Base-by-base conservation (phyloP, 2,888 invertebrate genomes). In the Amphipyra tragopoginis region DNA sequence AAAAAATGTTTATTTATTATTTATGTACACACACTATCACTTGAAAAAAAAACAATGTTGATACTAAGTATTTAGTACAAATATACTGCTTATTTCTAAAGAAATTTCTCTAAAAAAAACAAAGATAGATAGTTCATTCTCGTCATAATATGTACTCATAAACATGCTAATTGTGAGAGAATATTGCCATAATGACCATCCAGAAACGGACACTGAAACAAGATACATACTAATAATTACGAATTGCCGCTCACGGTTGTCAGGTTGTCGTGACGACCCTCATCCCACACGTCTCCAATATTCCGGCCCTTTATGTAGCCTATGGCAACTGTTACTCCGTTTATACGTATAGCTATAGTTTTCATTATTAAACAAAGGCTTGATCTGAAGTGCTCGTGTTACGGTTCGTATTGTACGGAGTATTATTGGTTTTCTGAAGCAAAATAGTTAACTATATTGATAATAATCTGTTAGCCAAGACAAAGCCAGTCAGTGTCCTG, bases 221-320 rank as follows among this genome's bases (percentile, higher is more conserved):
- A 13, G 11, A 8, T 54, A 36, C 38, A 48, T 29, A 64, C 40
- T 48, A 52, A 34, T 53, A 52, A 61, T 53, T 44, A 13, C 15
- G 21, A 40, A 55, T 47, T 5, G 43, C n/a, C 33, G 39, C 26
- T 33, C 44, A 48, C 54, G 33, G 66, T 58, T 55, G 56, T 54
- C 52, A 33, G 42, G 64, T 77, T 56, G 70, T 52, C 70, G 8
- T 69, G 70, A 45, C 77, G 45, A 74, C 78, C 54, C 38, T 68
- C 54, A 56, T 59, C 65, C 62, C 51, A 52, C 62, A 44, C 54
- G 44, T 48, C 45, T 47, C 29, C 29, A 7, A 51, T 45, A 69
- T 64, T 44, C 69, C 77, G 15, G 13, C 54, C 57, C 62, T 62
- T 52, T 10, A n/a, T 44, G 77, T 73, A 74, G 38, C 49, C 61